phyloP scores from a whole-genome alignment of 2,888 invertebrate species.

The Seira musarum region DNA sequence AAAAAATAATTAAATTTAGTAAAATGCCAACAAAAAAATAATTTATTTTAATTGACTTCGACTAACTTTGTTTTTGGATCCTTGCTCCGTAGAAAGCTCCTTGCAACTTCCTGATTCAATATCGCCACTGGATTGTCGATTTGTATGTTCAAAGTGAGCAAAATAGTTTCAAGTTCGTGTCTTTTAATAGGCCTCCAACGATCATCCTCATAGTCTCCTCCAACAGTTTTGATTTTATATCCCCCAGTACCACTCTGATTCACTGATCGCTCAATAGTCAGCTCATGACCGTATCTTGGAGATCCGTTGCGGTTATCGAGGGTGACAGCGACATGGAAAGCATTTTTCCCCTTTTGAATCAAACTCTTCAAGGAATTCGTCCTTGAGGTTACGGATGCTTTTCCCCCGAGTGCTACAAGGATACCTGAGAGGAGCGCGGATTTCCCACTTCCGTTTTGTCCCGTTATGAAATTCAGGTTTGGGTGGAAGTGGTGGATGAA shows the following conservation, averaged over 20 bases:
- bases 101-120: slow-evolving; percentile 93
- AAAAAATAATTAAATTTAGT: slow-evolving; percentile 18
- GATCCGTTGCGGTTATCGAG: slow-evolving; percentile 59
- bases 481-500: slow-evolving; percentile 50
- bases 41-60: no score
- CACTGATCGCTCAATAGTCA: slow-evolving; percentile 63
- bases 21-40: slow-evolving; percentile 12
- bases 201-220: background rate
- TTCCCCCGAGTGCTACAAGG: slow-evolving; percentile 66
- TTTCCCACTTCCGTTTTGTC: slow-evolving; percentile 69
- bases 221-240: slow-evolving; percentile 57
- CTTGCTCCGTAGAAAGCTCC: slow-evolving; percentile 85
- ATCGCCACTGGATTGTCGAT: slow-evolving; percentile 95
- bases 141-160: slow-evolving; percentile 86
- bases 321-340: slow-evolving; percentile 57
- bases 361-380: slow-evolving; percentile 55
- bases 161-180: slow-evolving; percentile 81
- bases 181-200: slow-evolving; percentile 50
- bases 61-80: slow-evolving; percentile 81
- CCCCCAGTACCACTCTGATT: slow-evolving; percentile 55
- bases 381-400: slow-evolving; percentile 63
- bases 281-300: slow-evolving; percentile 60
- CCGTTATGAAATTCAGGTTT: slow-evolving; percentile 60
- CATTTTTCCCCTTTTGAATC: slow-evolving; percentile 62
- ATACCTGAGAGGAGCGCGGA: slow-evolving; percentile 66